Evolutionary conservation across 2,797 vertebrate species (phyloP).

Genomic region (Trichosurus vulpecula): DNA sequence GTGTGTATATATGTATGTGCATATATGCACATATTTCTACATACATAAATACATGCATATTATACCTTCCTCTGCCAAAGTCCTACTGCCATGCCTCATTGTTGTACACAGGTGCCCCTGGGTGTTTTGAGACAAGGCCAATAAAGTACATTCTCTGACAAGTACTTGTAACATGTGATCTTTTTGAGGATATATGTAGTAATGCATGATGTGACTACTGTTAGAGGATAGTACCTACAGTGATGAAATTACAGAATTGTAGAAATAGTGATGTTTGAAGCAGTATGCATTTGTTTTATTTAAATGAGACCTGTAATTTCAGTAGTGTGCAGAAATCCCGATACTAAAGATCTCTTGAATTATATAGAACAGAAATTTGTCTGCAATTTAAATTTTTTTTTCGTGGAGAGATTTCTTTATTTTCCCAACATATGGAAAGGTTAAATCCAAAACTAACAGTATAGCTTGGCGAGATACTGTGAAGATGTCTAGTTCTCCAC

Average conservation of each 20-base stretch:
- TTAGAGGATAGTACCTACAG: not conserved
- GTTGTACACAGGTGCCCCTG: too few species aligned
- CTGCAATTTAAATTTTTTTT: not conserved
- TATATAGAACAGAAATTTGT: not conserved
- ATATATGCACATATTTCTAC: too few species aligned
- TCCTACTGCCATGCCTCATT: too few species aligned
- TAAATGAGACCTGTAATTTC: not conserved
- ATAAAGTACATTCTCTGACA: not conserved
- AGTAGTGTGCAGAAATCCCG: not conserved
- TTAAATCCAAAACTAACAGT: not conserved
- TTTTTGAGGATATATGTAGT: not conserved
- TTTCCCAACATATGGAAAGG: not conserved
- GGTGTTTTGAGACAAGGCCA: not conserved
- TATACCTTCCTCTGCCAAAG: too few species aligned
- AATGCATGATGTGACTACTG: not conserved
- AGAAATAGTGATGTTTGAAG: not conserved
- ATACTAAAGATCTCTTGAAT: not conserved
- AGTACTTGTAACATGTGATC: not conserved
- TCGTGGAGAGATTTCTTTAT: not conserved
- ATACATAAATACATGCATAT: not conserved
- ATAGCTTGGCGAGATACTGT: not conserved
- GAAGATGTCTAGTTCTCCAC: not conserved
- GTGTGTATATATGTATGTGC: not conserved
- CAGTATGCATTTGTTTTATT: not conserved
- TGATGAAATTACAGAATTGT: not conserved